phyloP scores from a whole-genome alignment of 2,113 vertebrate genomes.

The Brachirus orientalis region DNA sequence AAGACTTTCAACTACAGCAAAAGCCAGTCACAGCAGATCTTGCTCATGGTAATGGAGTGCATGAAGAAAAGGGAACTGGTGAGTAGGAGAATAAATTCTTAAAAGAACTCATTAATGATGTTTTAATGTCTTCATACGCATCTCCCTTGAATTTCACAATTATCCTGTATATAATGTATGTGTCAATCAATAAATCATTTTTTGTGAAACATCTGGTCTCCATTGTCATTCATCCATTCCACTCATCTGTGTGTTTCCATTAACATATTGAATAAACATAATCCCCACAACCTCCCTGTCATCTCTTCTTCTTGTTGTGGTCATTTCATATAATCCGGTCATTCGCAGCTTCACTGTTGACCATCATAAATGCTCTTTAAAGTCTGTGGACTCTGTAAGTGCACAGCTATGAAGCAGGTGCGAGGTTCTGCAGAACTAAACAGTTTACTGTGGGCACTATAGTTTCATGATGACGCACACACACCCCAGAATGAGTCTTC shows the following conservation, averaged over 20 bases:
- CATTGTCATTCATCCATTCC: conserved; percentile 70
- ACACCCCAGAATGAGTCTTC: conserved; percentile 14
- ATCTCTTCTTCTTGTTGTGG: conserved; percentile 35
- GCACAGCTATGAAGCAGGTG: conserved; percentile 21
- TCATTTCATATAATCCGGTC: conserved; percentile 35
- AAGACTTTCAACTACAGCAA: conserved; percentile 97
- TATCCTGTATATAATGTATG: conserved; percentile 13
- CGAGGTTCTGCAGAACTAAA: conserved; percentile 10
- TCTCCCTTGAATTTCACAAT: neutral
- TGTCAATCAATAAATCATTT: conserved; percentile 74
- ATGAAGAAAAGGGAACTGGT: conserved; percentile 98
- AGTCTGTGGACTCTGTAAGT: neutral
- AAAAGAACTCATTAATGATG: neutral
- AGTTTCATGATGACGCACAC: neutral
- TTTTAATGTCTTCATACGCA: no score
- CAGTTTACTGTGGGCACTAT: conserved; percentile 26
- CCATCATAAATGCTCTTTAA: conserved; percentile 4
- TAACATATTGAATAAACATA: conserved; percentile 72
- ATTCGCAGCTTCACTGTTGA: conserved; percentile 6
- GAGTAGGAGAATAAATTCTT: conserved; percentile 72
- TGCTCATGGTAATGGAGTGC: conserved; percentile 93
- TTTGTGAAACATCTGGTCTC: conserved; percentile 56
- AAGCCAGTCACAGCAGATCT: conserved; percentile 92
- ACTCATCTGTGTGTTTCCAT: conserved; percentile 60
- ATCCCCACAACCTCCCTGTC: conserved; percentile 49